These are phyloP conservation scores for Rhadina sibilatrix DNA, from an alignment of 2,113 vertebrate genomes.

Conservation along the genomic window DNA sequence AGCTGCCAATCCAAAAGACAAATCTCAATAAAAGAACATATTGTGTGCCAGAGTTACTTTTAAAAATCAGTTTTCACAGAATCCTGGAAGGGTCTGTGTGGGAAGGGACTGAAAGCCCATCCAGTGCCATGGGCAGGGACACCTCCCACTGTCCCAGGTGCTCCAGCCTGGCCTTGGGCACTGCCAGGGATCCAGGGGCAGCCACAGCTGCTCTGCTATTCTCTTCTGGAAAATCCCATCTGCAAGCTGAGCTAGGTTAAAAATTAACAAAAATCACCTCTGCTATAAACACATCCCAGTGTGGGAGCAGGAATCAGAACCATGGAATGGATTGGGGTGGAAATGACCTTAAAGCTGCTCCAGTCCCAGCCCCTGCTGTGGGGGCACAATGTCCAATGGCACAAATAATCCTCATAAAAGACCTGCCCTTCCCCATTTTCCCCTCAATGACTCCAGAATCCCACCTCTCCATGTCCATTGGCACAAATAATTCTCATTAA, in stretches of 20 bases:
- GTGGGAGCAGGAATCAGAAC: neutral
- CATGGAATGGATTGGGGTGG: too few species aligned
- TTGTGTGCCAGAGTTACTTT: neutral
- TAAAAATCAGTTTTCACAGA: neutral
- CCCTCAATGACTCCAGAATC: rapidly evolving
- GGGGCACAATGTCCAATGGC: too few species aligned
- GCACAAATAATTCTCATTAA: neutral
- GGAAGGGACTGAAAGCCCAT: neutral
- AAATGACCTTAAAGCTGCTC: too few species aligned
- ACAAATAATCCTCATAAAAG: neutral
- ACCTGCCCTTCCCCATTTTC: neutral
- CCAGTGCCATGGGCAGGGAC: neutral
- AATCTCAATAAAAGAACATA: neutral
- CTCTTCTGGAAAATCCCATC: neutral
- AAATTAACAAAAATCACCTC: neutral
- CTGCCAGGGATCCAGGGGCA: neutral
- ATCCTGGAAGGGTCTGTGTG: neutral
- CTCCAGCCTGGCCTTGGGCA: neutral
- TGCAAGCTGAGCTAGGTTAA: neutral
- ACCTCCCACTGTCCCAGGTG: neutral
- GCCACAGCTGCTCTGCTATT: too few species aligned
- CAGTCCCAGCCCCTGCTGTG: too few species aligned
- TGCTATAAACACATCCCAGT: rapidly evolving
- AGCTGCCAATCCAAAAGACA: neutral
- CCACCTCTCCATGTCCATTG: rapidly evolving